phyloP scores from a whole-genome alignment of 2,113 vertebrate species.

The Macrotus californicus region DNA sequence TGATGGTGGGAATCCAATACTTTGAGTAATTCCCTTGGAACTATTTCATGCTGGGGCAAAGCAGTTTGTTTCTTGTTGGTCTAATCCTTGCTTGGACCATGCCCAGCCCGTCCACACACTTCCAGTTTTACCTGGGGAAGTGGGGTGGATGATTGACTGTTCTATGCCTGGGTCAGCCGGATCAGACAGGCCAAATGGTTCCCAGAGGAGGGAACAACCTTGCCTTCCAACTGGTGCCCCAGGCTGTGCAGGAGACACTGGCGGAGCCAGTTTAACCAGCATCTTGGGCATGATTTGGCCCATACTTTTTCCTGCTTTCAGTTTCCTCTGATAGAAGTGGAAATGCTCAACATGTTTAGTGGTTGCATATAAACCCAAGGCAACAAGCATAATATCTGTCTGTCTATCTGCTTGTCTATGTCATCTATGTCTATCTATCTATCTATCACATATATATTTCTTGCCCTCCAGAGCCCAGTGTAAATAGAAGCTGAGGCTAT shows the following conservation, averaged over 20 bases:
- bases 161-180: neutral
- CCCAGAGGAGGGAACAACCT: slow-evolving; percentile 2
- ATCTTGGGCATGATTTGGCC: slow-evolving; percentile 5
- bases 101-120: neutral
- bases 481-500: slow-evolving; percentile 15
- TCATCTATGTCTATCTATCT: neutral
- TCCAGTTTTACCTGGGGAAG: neutral
- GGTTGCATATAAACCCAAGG: neutral
- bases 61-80: neutral
- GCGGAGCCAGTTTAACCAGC: slow-evolving; percentile 57
- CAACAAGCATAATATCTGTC: neutral
- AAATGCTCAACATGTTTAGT: neutral
- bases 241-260: slow-evolving; percentile 31
- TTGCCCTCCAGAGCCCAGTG: neutral
- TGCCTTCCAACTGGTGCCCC: neutral
- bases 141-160: neutral
- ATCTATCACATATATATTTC: neutral
- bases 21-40: neutral
- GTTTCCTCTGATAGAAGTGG: slow-evolving; percentile 37
- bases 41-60: neutral
- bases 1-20: neutral
- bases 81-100: neutral
- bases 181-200: neutral
- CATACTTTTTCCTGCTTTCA: neutral
- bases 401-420: neutral